phyloP scores from a whole-genome alignment of 2,113 vertebrate species.

The Crotalus tigris region DNA sequence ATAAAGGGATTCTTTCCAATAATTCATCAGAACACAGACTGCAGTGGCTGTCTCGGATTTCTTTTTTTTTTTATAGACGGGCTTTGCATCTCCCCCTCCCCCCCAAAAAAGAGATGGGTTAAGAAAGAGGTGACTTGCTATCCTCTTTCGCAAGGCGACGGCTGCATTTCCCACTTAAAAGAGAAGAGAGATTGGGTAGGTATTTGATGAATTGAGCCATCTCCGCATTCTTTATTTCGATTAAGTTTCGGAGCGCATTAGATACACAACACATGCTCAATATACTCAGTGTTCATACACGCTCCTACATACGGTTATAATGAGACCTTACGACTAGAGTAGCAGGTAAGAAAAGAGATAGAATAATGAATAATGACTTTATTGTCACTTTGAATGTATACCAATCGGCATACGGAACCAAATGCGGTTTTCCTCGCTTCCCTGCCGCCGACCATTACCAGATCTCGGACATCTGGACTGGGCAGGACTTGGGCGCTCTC shows the following conservation, averaged over 20 bases:
- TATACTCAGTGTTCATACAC: neutral
- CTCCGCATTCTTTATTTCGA: neutral
- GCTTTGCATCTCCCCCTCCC: neutral
- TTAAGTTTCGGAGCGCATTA: neutral
- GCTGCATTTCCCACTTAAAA: neutral
- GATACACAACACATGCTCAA: neutral
- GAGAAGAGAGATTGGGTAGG: neutral
- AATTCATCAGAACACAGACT: neutral
- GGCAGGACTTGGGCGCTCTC: neutral
- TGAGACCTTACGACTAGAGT: neutral
- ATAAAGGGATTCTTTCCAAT: neutral
- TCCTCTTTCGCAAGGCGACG: too few species aligned
- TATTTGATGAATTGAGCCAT: neutral
- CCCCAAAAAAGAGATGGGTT: neutral
- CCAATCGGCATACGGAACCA: neutral
- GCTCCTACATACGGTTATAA: neutral
- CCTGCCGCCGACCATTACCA: neutral
- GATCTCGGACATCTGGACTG: neutral
- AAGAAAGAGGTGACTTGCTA: too few species aligned
- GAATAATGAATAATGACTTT: too few species aligned
- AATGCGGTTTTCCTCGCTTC: neutral
- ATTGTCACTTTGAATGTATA: too few species aligned
- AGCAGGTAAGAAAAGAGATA: neutral
- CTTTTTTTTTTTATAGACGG: neutral
- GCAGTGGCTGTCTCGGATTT: neutral